These are phyloP conservation scores for Lagenorhynchus albirostris DNA, from an alignment of 2,113 vertebrate genomes.

Conservation along the genomic window DNA sequence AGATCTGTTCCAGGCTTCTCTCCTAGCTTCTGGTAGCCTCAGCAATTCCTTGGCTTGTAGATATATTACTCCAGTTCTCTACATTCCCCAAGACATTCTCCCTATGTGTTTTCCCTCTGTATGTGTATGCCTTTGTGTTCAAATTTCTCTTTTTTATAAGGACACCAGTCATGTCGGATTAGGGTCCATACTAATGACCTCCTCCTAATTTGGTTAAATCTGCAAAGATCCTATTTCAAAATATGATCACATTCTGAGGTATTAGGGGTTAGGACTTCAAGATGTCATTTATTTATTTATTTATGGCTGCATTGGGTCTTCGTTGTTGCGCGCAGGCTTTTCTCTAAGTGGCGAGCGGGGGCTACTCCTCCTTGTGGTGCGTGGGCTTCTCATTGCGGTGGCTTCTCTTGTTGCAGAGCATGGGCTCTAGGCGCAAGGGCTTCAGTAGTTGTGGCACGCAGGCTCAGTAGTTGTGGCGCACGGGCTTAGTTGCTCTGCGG, in stretches of 20 bases:
- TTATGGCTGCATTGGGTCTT: too few species aligned
- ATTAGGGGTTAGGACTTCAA: neutral
- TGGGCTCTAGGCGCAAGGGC: too few species aligned
- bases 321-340: too few species aligned
- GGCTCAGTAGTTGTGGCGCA: too few species aligned
- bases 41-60: neutral
- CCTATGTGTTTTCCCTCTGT: neutral
- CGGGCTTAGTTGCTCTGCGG: too few species aligned
- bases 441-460: too few species aligned
- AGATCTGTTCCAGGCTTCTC: neutral
- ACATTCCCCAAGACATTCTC: neutral
- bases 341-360: too few species aligned
- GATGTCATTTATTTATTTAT: too few species aligned
- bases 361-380: too few species aligned
- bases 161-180: neutral
- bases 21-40: neutral
- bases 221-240: neutral
- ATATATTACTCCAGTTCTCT: neutral
- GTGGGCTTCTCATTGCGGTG: too few species aligned
- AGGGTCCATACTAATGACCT: too few species aligned
- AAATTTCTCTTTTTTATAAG: neutral
- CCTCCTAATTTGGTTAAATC: neutral
- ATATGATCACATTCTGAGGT: neutral
- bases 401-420: too few species aligned
- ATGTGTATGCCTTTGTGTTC: neutral